Evolutionary conservation across 2,113 vertebrate genomes (phyloP).

Genomic region (Gnathonemus echidnorhynchus): DNA sequence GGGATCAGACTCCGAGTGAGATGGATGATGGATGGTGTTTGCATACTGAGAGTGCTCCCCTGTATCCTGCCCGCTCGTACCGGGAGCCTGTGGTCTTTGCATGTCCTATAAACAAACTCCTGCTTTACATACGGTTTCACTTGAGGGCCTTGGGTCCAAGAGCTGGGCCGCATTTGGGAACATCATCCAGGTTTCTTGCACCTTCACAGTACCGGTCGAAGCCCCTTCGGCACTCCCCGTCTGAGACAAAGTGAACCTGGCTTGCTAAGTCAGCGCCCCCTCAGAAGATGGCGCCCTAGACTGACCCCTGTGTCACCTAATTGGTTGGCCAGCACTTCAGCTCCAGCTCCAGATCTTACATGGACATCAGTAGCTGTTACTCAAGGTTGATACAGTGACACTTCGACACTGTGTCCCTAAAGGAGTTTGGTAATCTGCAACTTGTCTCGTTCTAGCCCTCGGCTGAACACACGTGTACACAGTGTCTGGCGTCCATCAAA

Average conservation of each 20-base stretch:
- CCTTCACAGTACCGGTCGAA: not conserved
- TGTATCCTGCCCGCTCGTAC: not conserved
- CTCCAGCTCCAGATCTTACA: not conserved
- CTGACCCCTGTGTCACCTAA: not conserved
- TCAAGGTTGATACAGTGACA: not conserved
- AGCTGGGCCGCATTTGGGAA: too few relatives aligned
- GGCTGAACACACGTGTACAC: not conserved
- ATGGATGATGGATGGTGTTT: slow-evolving; percentile 24
- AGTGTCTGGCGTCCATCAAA: not conserved
- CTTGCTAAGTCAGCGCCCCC: not conserved
- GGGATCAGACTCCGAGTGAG: not conserved
- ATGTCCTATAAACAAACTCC: slow-evolving; percentile 30
- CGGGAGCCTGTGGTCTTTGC: slow-evolving; percentile 30
- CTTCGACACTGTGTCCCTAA: not conserved
- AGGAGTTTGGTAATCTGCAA: not conserved
- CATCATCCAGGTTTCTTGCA: not conserved
- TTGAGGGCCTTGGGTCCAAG: not conserved
- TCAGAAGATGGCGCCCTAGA: not conserved
- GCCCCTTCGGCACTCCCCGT: not conserved
- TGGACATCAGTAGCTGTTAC: not conserved
- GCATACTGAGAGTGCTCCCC: slow-evolving; percentile 19
- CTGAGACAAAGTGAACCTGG: not conserved
- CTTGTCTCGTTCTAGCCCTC: not conserved
- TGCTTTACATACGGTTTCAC: slow-evolving; percentile 33
- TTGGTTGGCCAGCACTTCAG: not conserved